phyloP scores from a whole-genome alignment of 2,113 vertebrate genomes.

The Megalops atlanticus region DNA sequence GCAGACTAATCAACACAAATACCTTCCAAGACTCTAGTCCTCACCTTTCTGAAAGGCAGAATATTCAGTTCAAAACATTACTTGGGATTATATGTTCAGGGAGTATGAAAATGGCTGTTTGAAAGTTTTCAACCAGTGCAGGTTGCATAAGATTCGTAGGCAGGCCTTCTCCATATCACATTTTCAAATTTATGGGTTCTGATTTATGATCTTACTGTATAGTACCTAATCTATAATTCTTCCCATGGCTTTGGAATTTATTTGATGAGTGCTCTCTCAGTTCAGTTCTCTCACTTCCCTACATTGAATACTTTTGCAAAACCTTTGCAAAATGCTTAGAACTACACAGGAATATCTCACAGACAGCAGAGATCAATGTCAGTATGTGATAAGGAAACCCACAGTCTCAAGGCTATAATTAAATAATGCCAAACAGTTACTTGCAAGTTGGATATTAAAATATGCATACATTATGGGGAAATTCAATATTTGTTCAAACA shows the following conservation, averaged over 20 bases:
- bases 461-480: too few relatives aligned
- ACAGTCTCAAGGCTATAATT: not conserved
- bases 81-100: not conserved
- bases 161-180: not conserved
- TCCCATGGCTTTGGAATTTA: not conserved
- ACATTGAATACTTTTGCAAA: not conserved
- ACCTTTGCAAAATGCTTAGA: not conserved
- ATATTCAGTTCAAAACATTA: not conserved
- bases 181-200: not conserved
- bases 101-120: not conserved
- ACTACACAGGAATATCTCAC: not conserved
- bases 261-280: not conserved
- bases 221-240: not conserved
- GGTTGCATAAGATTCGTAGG: too few relatives aligned
- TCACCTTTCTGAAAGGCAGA: not conserved
- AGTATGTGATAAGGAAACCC: not conserved
- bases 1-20: too few relatives aligned
- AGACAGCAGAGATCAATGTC: not conserved
- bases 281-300: not conserved
- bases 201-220: not conserved
- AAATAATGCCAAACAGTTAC: constrained; percentile 3
- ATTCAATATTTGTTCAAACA: not conserved
- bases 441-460: not conserved
- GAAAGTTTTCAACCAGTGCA: not conserved
- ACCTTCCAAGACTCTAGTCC: too few relatives aligned